phyloP scores from a whole-genome alignment of 2,888 invertebrate genomes.

The Leptinotarsa tumamoca region DNA sequence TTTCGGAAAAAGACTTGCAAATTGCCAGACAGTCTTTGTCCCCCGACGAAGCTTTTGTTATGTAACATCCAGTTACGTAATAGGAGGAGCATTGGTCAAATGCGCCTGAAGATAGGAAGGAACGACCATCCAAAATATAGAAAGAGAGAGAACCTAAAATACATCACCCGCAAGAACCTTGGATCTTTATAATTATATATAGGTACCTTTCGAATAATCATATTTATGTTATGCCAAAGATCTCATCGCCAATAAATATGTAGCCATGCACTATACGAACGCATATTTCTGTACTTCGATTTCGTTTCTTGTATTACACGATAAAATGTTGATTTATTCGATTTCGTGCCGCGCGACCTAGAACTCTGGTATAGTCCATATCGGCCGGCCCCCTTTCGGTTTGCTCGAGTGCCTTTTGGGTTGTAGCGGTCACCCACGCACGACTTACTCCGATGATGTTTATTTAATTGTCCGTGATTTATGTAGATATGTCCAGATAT shows the following conservation, averaged over 20 bases:
- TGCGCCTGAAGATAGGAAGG: too few relatives aligned
- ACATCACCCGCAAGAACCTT: not conserved
- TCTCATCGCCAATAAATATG: not conserved
- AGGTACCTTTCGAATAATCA: not conserved
- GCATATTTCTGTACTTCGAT: conserved; percentile 2
- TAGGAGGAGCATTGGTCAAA: too few relatives aligned
- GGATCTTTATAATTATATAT: not conserved
- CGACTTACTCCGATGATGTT: conserved; percentile 18
- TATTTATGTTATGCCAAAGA: not conserved
- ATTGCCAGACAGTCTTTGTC: too few relatives aligned
- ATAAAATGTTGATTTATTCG: conserved; percentile 17
- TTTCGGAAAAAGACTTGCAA: too few relatives aligned
- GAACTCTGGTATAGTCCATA: conserved; percentile 1
- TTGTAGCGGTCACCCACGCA: conserved; percentile 10
- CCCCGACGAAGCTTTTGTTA: too few relatives aligned
- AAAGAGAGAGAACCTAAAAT: not conserved
- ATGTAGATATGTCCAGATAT: not conserved
- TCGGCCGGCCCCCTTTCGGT: not conserved
- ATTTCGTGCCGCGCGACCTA: conserved; percentile 16
- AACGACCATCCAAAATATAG: too few relatives aligned
- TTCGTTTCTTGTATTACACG: conserved; percentile 14
- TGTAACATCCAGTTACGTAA: too few relatives aligned
- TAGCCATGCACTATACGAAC: not conserved
- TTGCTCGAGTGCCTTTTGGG: conserved; percentile 10
- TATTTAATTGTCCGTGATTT: conserved; percentile 15